Evolutionary conservation across 2,888 invertebrate species (phyloP), one percentile per base, ranked within the genome.

Genomic region (Athalia circularis): DNA sequence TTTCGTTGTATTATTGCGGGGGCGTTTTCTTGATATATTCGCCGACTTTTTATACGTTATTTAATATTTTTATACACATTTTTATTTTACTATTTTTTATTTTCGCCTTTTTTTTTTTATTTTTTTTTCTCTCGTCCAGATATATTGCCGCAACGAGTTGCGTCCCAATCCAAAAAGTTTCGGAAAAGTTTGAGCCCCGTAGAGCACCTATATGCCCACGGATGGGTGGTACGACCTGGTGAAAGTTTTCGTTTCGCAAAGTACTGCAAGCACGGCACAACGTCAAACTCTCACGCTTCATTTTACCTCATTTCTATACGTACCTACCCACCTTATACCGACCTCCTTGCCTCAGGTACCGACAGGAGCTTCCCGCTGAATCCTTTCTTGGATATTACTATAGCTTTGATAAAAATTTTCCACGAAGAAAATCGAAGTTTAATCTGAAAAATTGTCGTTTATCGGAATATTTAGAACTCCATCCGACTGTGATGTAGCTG

Each of bases 1-100:
- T 78, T 78, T 74, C 70, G 47, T 50, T 70, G 74, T 78, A 74
- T 74, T 70, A 72, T 74, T 78, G 64, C 78, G 64, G 54, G 43
- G 50, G 77, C 59, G 64, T 61, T 62, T 75, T 61, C 50, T 75
- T 62, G 45, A 43, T 61, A 75, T 75, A 75, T 64, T 50, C 15
- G 8, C 8, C 11, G 8, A 62, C 13, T 62, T 9, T 54, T 54
- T 9, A 11, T 54, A 11, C 54, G 4, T n/a, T n/a, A 54, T 29
- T 29, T 29, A 29, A 29, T 29, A 29, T 29, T 29, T 29, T 29
- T 29, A 29, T 29, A 29, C 29, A 29, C 29, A 29, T 29, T 29
- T 29, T 29, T 29, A 29, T 0, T 29, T 29, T 5, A 15, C 6
- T 65, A 11, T 47, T 68, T 54, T 68, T 4, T 43, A 11, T 29